Base-by-base conservation (phyloP, 92 coral and sea anemone genomes). In the Heliopora coerulea region DNA sequence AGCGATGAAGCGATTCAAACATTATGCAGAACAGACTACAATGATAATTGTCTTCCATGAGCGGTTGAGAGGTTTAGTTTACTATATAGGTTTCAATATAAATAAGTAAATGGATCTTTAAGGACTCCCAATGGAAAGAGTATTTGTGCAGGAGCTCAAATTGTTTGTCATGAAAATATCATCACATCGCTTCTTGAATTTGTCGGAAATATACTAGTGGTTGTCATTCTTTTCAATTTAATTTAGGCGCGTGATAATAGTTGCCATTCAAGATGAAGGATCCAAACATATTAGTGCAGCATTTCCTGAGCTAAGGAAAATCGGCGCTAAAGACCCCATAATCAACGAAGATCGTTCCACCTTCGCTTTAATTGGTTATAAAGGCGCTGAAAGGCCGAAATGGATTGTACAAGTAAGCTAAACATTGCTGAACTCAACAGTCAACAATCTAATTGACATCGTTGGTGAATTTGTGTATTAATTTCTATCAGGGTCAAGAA, bases 311-410 rank as follows among this genome's bases (percentile, higher is more conserved):
- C 52, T 63, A 15, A 63, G 39, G 30, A 39, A 63, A 49, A 63
- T 63, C 19, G 70, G 70, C 2, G 70, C 70, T 21, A 44, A 35
- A 34, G 70, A 63, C 18, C 70, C 70, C 7, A 63, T 63, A 25
- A 63, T 35, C 30, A 63, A 29, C 41, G 70, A 39, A 32, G 1
- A 37, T 37, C 70, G 52, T 49, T 63, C 70, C 0, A 37, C 70
- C 54, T 63, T 37, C 39, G 70, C 70, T 37, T 49, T 63, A 52
- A 63, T 63, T 37, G 70, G 70, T 15, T 63, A 63, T 52, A 63
- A 63, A 37, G 70, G 70, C 26, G 52, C n/a, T 29, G 70, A 63
- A 63, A 63, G 26, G 39, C 70, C 70, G 54, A 63, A 63, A 33
- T 63, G 70, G 70, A 63, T 63, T 8, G 30, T 35, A 29, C 70